Percentiles rank a stretch among this genome's conserved stretches.
Evolutionary conservation across 2,113 vertebrate species (phyloP).

Genomic region (Apodemus speciosus): DNA sequence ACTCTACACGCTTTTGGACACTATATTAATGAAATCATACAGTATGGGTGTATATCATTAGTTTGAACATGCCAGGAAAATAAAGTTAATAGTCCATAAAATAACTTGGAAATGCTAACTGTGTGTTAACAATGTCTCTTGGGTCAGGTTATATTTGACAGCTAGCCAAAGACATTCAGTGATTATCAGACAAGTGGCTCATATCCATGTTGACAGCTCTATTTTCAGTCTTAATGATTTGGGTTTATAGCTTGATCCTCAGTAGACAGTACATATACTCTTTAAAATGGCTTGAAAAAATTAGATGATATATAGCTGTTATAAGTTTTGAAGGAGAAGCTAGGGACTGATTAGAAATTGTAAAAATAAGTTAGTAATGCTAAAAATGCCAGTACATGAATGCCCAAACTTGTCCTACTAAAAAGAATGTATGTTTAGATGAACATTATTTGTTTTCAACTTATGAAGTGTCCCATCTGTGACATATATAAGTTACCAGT

Average conservation of each 20-base stretch:
- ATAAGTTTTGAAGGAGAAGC: constrained; percentile 14
- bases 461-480: not conserved
- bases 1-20: constrained; percentile 31
- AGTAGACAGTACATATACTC: not conserved
- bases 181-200: constrained; percentile 29
- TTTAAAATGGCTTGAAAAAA: constrained; percentile 32
- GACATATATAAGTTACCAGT: not conserved
- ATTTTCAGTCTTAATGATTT: constrained; percentile 49
- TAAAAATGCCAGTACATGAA: not conserved
- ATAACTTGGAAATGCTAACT: constrained; percentile 57
- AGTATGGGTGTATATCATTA: not conserved
- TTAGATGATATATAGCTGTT: constrained; percentile 19
- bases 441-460: not conserved
- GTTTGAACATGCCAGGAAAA: constrained; percentile 60
- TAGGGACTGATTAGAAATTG: not conserved
- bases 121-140: constrained; percentile 42
- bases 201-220: constrained; percentile 16
- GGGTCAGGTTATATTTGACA: constrained; percentile 21
- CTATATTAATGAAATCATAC: constrained; percentile 29
- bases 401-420: not conserved
- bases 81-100: constrained; percentile 55
- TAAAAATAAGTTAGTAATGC: not conserved
- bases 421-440: not conserved
- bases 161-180: constrained; percentile 23
- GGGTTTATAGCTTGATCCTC: constrained; percentile 3